phyloP scores from a whole-genome alignment of 35 echinoderm and acorn worm species.

The Hemicentrotus pulcherrimus region DNA sequence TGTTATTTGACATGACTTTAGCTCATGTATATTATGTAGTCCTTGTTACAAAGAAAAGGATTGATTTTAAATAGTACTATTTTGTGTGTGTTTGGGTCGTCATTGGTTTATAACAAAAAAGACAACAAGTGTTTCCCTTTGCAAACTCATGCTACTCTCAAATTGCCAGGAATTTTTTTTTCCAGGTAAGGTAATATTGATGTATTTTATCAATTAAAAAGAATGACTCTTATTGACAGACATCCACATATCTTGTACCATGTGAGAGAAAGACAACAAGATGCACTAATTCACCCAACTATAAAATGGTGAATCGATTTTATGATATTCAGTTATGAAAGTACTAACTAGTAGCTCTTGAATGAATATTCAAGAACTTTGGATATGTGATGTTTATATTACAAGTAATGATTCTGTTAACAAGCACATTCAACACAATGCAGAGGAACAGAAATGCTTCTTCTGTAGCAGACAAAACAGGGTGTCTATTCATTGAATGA shows the following conservation, averaged over 20 bases:
- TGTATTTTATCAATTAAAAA: background rate
- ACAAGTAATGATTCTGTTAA: background rate
- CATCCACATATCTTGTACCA: background rate
- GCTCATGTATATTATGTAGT: background rate
- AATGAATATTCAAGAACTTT: background rate
- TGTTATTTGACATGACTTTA: background rate
- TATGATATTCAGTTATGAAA: background rate
- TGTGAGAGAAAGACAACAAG: too few relatives aligned
- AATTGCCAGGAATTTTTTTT: background rate
- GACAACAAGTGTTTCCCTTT: background rate
- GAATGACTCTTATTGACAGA: background rate
- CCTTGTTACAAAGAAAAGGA: background rate
- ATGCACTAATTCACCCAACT: background rate
- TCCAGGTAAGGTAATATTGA: background rate
- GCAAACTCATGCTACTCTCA: background rate
- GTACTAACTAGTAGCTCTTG: background rate
- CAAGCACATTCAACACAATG: background rate
- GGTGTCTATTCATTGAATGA: background rate
- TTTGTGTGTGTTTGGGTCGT: background rate
- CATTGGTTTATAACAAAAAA: background rate
- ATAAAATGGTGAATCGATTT: background rate
- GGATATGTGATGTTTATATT: background rate
- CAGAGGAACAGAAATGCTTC: too few relatives aligned
- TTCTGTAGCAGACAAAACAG: background rate
- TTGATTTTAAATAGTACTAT: constrained; percentile 1